phyloP scores from a whole-genome alignment of 1,140 invertebrate species.

The Drosophila mauritiana region DNA sequence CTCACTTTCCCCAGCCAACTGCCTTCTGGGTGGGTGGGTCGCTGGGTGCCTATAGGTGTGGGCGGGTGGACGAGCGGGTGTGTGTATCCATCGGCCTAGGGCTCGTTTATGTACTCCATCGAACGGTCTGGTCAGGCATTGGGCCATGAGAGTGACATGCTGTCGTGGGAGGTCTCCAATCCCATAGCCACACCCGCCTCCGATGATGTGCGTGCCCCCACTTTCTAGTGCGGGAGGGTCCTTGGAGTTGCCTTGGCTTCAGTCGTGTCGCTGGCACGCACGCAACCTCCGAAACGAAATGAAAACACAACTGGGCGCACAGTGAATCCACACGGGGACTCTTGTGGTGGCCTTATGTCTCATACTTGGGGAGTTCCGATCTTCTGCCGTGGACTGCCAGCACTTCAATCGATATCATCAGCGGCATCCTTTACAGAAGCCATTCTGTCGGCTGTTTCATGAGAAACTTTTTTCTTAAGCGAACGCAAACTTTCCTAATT shows the following conservation, averaged over 20 bases:
- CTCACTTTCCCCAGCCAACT: constrained; percentile 38
- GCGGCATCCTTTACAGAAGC: too few species aligned
- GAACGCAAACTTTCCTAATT: too few species aligned
- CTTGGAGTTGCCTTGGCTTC: constrained; percentile 11
- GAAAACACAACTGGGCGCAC: constrained; percentile 11
- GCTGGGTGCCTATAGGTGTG: not conserved
- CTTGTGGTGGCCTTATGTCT: too few species aligned
- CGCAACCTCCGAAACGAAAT: constrained; percentile 30
- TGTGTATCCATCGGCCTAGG: constrained; percentile 18
- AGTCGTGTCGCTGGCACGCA: constrained; percentile 58
- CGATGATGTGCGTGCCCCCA: constrained; percentile 47
- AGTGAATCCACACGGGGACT: not conserved
- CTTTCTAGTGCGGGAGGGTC: constrained; percentile 44
- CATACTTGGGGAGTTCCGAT: too few species aligned
- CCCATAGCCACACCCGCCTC: not conserved
- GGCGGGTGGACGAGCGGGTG: not conserved
- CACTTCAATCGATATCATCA: too few species aligned
- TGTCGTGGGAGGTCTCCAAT: constrained; percentile 11
- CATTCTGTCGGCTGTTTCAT: too few species aligned
- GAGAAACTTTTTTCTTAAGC: too few species aligned
- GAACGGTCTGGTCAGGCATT: constrained; percentile 59
- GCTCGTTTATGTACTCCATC: constrained; percentile 73
- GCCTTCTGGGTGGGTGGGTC: constrained; percentile 1
- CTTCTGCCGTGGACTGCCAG: too few species aligned
- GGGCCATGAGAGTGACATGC: constrained; percentile 62